Percentiles rank a stretch among this genome's conserved stretches.
These are phyloP conservation scores for Labeo catla DNA, from an alignment of 2,113 vertebrate genomes.

Conservation along the genomic window DNA sequence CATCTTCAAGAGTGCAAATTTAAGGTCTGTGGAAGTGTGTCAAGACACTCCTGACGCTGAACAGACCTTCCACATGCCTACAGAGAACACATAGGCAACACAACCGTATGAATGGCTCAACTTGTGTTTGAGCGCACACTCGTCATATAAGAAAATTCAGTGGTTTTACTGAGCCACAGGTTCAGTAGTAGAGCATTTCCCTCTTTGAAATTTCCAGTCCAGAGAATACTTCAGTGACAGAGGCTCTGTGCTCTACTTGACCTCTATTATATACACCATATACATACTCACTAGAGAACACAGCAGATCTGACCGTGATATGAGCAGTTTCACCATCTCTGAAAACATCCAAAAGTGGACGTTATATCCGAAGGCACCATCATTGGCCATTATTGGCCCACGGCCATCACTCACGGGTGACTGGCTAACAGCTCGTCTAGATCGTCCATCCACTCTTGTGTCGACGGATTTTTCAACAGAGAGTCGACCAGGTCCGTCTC, in stretches of 20 bases:
- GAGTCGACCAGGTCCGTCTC: conserved; percentile 94
- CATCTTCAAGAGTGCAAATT: conserved; percentile 45
- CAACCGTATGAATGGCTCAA: conserved; percentile 4
- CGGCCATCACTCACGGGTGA: conserved; percentile 76
- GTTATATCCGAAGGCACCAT: neutral
- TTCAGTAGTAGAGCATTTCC: conserved; percentile 61
- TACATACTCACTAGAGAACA: conserved; percentile 56
- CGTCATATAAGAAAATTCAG: conserved; percentile 52
- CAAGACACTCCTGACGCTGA: conserved; percentile 41
- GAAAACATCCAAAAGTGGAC: conserved; percentile 40
- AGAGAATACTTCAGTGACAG: conserved; percentile 62
- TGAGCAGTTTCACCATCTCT: conserved; percentile 1
- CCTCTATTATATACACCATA: conserved; percentile 64
- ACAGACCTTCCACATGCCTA: neutral
- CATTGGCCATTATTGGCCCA: neutral
- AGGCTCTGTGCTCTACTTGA: conserved; percentile 72
- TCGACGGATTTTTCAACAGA: conserved; percentile 92
- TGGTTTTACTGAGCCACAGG: conserved; percentile 67
- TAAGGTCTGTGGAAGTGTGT: conserved; percentile 51
- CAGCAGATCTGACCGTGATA: conserved; percentile 50
- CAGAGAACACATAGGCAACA: conserved; percentile 42
- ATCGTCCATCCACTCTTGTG: conserved; percentile 97
- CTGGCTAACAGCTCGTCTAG: conserved; percentile 91
- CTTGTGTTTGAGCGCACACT: conserved; percentile 27
- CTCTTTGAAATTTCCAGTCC: conserved; percentile 26